Evolutionary conservation across 2,113 vertebrate species (phyloP).

Genomic region (Sakesphorus luctuosus): DNA sequence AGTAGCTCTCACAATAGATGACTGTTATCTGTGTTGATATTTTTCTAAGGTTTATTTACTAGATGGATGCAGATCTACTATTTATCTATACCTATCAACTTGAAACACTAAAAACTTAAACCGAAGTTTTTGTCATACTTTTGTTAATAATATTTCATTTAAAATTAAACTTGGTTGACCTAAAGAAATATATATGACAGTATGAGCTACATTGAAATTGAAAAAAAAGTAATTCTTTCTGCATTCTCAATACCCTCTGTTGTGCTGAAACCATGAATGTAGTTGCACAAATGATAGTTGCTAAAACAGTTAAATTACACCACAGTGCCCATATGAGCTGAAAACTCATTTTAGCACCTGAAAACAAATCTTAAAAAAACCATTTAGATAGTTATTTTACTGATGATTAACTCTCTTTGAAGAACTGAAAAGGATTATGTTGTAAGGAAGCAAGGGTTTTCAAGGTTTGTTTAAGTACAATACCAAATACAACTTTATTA

Average conservation of each 20-base stretch:
- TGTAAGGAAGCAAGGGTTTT: neutral
- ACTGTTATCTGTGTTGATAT: neutral
- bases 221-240: neutral
- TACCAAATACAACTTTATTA: neutral
- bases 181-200: neutral
- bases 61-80: neutral
- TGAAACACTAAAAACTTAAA: neutral
- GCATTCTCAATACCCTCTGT: neutral
- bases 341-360: neutral
- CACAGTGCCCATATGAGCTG: neutral
- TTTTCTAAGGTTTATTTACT: neutral
- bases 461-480: neutral
- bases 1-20: neutral
- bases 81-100: neutral
- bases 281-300: neutral
- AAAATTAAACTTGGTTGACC: neutral
- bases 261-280: neutral
- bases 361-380: neutral
- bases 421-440: neutral
- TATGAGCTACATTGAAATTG: neutral
- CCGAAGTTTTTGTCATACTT: neutral
- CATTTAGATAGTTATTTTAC: neutral
- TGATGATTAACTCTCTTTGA: neutral
- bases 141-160: neutral
- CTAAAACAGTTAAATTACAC: neutral